A percentile compares a stretch with the other conserved stretches of the same genome.
Evolutionary conservation across 2,888 invertebrate species (phyloP).

Genomic region (Parasteatoda lunata): DNA sequence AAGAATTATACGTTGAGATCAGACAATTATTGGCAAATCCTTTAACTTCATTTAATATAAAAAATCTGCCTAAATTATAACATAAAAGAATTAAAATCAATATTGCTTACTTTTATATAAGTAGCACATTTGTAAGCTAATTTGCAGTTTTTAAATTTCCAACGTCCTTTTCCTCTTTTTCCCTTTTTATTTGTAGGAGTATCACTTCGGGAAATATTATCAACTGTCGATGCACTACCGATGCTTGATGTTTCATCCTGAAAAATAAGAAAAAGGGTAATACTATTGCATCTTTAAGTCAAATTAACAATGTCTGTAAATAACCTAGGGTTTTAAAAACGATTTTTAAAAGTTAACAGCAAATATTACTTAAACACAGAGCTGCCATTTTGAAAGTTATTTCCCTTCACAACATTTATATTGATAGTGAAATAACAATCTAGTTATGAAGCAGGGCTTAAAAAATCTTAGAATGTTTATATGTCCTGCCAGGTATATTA

Average conservation of each 20-base stretch:
- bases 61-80: not conserved
- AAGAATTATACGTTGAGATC: no score
- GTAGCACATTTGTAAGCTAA: slow-evolving; percentile 74
- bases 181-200: slow-evolving; percentile 81
- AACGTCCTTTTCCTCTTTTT: slow-evolving; percentile 77
- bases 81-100: not conserved
- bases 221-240: slow-evolving; percentile 86
- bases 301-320: no score
- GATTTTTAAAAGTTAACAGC: not conserved
- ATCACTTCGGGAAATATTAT: slow-evolving; percentile 86
- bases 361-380: no score
- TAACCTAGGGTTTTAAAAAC: not conserved
- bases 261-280: not conserved
- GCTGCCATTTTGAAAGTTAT: no score
- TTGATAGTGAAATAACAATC: no score
- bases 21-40: no score
- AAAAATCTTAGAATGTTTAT: no score
- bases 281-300: no score
- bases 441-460: no score
- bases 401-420: not conserved
- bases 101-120: slow-evolving; percentile 78
- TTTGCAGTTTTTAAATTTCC: slow-evolving; percentile 75
- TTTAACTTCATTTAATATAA: not conserved
- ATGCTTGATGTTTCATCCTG: slow-evolving; percentile 87
- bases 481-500: no score